phyloP scores from a whole-genome alignment of 2,797 vertebrate species.

The Ctenochaetus hawaiiensis region DNA sequence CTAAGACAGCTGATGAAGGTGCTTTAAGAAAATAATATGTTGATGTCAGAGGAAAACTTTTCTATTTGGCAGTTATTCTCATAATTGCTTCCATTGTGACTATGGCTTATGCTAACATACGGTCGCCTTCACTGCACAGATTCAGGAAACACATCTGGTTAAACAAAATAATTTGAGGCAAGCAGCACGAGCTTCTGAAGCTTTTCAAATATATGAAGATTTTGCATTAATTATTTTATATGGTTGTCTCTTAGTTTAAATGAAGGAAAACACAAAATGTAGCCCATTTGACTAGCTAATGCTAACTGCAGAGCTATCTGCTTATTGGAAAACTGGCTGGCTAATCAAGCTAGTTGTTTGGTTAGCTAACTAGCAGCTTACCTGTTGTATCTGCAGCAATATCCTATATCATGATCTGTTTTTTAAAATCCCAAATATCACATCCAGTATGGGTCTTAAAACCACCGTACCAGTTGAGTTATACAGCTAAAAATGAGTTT shows the following conservation, averaged over 20 bases:
- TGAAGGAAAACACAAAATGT: not conserved
- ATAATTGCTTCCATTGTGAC: not conserved
- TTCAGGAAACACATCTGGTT: not conserved
- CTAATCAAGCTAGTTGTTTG: not conserved
- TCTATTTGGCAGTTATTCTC: not conserved
- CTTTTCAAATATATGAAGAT: not conserved
- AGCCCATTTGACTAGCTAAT: not conserved
- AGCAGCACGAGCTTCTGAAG: not conserved
- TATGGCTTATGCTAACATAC: not conserved
- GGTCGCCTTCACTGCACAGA: not conserved
- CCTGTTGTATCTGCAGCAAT: not conserved
- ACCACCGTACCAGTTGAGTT: not conserved
- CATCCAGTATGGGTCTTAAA: too few species aligned
- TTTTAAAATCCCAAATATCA: too few species aligned
- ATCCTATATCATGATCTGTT: too few species aligned
- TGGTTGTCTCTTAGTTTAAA: not conserved
- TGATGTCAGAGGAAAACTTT: not conserved
- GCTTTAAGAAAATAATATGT: not conserved
- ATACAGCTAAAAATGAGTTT: not conserved
- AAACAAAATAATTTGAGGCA: not conserved
- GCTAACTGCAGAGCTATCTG: not conserved
- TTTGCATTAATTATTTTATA: not conserved
- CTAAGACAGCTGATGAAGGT: conserved; percentile 3
- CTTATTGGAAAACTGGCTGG: not conserved
- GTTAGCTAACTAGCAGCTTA: too few species aligned